These are phyloP conservation scores for Tetropium fuscum DNA, from an alignment of 2,888 invertebrate species.

Conservation along the genomic window DNA sequence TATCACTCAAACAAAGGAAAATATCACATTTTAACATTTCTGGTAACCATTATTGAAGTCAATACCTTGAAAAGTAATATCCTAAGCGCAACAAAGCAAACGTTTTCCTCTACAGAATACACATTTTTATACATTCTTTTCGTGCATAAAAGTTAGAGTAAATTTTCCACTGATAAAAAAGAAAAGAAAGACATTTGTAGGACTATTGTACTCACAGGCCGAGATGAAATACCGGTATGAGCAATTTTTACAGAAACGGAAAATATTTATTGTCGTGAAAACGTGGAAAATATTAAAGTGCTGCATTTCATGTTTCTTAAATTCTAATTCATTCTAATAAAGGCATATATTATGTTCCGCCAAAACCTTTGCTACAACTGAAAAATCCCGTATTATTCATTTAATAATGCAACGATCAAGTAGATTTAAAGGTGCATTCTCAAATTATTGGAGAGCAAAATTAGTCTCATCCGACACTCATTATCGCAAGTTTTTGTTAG, in stretches of 20 bases:
- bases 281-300: background rate
- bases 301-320: background rate
- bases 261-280: background rate
- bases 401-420: too few relatives aligned
- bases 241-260: background rate
- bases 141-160: too few relatives aligned
- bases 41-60: background rate
- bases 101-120: background rate
- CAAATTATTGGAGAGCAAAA: background rate
- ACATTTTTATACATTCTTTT: too few relatives aligned
- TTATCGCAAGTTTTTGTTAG: slow-evolving; percentile 12
- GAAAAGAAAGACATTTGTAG: too few relatives aligned
- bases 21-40: slow-evolving; percentile 8
- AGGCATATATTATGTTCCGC: too few relatives aligned
- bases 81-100: background rate
- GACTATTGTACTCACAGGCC: background rate
- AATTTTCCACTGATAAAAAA: background rate
- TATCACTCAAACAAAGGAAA: background rate
- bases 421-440: background rate
- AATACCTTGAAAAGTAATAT: background rate
- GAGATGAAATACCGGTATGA: background rate
- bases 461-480: background rate
- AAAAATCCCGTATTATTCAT: too few relatives aligned
- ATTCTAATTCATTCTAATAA: background rate
- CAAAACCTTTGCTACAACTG: too few relatives aligned